Base-by-base conservation (phyloP, 1,140 invertebrate species). In the Trissolcus basalis region DNA sequence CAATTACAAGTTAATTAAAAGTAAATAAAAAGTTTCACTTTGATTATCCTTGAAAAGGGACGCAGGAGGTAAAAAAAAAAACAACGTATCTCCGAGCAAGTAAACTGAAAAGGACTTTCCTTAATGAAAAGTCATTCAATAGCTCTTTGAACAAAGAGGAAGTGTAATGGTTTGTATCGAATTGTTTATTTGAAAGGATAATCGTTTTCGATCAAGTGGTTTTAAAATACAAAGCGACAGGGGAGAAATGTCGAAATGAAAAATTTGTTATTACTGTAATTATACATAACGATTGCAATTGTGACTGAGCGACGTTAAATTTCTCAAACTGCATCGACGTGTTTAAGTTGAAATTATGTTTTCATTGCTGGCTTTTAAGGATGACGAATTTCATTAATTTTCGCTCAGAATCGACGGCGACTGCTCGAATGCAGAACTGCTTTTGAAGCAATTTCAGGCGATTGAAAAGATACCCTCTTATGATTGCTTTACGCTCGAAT, bases 301-400 rank as follows among this genome's bases (percentile, higher is more conserved):
- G 13, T 53, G 51, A 54, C 39, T 14, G 32, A 51, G 35, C 11
- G 12, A 59, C 44, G 41, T 48, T 3, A 7, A 14, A 9, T 48
- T 16, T 41, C 32, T 64, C 43, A 32, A 48, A 54, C 53, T 64
- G 13, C 14, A 55, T 27, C 10, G 7, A 19, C 12, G 39, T 16
- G n/a, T 12, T 39, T 10, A 12, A 32, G 16, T 55, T 32, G 15
- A 65, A 49, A 65, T 49, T 55, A 49, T 56, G 61, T 43, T 56
- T 65, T 56, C 51, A 65, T 54, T 56, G 55, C 32, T 12, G 8
- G 61, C 19, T 32, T 48, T 35, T 33, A 55, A 55, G 44, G 10
- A n/a, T 12, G 61, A 9, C 36, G n/a, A 65, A 55, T 55, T 65
- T 65, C 43, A 55, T 65, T 55, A 65, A 55, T 55, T 65, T 55